Conservation (phyloP, 2,888 invertebrate genomes). For the Yponomeuta sedellus region DNA sequence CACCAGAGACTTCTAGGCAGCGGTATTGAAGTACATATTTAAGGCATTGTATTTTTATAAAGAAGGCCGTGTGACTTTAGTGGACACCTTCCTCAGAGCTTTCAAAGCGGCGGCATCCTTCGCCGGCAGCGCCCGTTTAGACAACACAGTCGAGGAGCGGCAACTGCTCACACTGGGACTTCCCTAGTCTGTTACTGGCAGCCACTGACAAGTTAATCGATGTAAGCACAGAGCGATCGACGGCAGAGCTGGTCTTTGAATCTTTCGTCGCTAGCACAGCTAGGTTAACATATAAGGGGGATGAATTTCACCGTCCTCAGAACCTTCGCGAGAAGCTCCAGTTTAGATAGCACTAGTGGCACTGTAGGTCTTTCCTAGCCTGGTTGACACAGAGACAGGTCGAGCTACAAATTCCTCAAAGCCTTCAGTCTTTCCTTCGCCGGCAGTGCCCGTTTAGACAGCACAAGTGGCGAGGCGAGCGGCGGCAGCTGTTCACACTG, state of each 20-base stretch:
- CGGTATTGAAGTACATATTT: too few species aligned
- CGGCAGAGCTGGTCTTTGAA: slow-evolving; percentile 56
- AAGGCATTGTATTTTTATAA: too few species aligned
- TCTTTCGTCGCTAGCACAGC: too few species aligned
- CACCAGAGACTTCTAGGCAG: too few species aligned
- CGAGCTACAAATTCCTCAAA: too few species aligned
- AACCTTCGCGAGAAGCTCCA: too few species aligned
- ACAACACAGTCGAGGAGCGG: slow-evolving; percentile 59
- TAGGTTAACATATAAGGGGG: too few species aligned
- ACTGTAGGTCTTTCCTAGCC: too few species aligned
- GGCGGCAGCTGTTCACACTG: slow-evolving; percentile 65
- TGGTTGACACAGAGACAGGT: too few species aligned
- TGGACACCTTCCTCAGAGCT: slow-evolving; percentile 14
- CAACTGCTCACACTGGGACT: slow-evolving; percentile 59
- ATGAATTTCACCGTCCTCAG: too few species aligned
- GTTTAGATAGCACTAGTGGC: too few species aligned
- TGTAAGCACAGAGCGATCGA: slow-evolving; percentile 57
- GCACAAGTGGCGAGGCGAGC: slow-evolving; percentile 59
- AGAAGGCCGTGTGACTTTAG: too few species aligned
- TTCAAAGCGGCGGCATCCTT: slow-evolving; percentile 49
- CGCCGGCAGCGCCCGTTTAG: slow-evolving; percentile 41
- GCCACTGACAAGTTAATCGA: slow-evolving; percentile 58
- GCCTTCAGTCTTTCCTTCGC: slow-evolving; percentile 48
- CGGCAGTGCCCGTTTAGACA: slow-evolving; percentile 45
- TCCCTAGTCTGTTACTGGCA: slow-evolving; percentile 48